phyloP scores from a whole-genome alignment of 2,797 vertebrate species.

The Dromococcyx pavoninus region DNA sequence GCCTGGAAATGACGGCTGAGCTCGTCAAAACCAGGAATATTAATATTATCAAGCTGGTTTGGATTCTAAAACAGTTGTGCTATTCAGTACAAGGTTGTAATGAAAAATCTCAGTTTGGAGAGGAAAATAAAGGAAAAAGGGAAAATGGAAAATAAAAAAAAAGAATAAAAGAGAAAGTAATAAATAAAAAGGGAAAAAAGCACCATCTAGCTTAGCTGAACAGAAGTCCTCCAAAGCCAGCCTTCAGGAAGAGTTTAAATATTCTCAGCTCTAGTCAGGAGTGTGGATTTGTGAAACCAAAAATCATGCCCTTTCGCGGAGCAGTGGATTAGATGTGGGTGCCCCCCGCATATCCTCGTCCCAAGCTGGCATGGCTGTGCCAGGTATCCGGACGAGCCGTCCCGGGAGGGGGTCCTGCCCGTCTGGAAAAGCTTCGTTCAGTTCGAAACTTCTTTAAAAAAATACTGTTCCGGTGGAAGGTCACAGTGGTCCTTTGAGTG shows the following conservation, averaged over 20 bases:
- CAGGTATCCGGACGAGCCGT: neutral
- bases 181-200: neutral
- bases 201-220: neutral
- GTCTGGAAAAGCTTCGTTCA: neutral
- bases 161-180: too few species aligned
- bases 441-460: slow-evolving; percentile 62
- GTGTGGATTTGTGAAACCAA: neutral
- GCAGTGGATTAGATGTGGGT: neutral
- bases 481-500: slow-evolving; percentile 88
- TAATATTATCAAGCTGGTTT: neutral
- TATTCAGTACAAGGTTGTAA: neutral
- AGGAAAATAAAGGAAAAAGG: neutral
- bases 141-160: too few species aligned
- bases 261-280: neutral
- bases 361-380: neutral
- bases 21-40: neutral
- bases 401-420: neutral
- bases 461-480: slow-evolving; percentile 81
- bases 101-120: neutral
- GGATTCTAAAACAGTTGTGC: neutral
- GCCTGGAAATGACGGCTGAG: neutral
- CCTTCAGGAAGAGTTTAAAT: neutral
- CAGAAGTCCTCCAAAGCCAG: neutral
- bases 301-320: fast-evolving
- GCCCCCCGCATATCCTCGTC: neutral